Evolutionary conservation across 2,888 invertebrate species (phyloP).

Genomic region (Halictus ligatus): DNA sequence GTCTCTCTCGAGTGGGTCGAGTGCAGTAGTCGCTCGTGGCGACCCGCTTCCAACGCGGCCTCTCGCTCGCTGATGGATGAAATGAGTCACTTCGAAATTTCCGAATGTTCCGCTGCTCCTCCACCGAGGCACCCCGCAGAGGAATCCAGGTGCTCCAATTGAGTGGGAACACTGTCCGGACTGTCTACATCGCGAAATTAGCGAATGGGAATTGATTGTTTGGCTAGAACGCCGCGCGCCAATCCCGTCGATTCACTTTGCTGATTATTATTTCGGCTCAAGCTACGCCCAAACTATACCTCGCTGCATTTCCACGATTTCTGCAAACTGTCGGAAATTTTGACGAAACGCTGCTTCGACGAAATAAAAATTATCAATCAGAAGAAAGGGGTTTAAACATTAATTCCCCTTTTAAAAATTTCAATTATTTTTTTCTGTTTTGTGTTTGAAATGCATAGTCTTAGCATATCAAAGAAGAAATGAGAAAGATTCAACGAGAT

Average conservation of each 20-base stretch:
- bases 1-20: slow-evolving; percentile 68
- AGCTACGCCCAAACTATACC: not conserved
- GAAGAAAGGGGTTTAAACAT: too few species aligned
- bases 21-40: slow-evolving; percentile 60
- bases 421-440: too few species aligned
- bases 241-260: slow-evolving; percentile 12
- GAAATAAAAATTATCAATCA: too few species aligned
- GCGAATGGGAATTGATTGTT: slow-evolving; percentile 21
- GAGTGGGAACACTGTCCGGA: slow-evolving; percentile 12
- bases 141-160: slow-evolving; percentile 25
- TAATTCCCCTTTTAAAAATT: too few species aligned
- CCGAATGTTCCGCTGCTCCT: slow-evolving; percentile 2
- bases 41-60: slow-evolving; percentile 54
- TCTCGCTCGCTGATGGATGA: slow-evolving; percentile 24
- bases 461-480: too few species aligned
- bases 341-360: not conserved
- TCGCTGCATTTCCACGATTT: not conserved
- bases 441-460: too few species aligned
- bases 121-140: not conserved
- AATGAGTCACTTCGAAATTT: slow-evolving; percentile 48
- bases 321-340: not conserved
- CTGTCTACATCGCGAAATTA: not conserved
- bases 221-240: not conserved
- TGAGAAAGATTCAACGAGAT: too few species aligned
- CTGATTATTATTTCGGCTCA: slow-evolving; percentile 5